Base-by-base conservation (phyloP, 2,797 vertebrate species). In the Labroides dimidiatus region DNA sequence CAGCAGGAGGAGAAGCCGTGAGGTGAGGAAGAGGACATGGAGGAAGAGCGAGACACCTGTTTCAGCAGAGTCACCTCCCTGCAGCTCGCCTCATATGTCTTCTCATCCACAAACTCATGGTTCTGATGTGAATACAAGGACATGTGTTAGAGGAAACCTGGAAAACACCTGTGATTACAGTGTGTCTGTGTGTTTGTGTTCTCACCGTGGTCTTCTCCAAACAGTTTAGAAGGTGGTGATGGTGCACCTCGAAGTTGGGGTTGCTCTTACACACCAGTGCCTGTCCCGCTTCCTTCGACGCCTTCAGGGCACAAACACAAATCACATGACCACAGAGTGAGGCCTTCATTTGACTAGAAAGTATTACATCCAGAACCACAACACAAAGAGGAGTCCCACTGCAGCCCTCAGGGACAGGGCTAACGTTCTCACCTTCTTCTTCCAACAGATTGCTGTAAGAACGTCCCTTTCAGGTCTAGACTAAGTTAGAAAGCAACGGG, bases 201-300 rank as follows among this genome's bases (percentile, higher is more conserved):
- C 96, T 96, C 94, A 98, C 98, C 92, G 97, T 99, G 56, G 97
- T 97, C 89, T 97, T 98, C 93, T 99, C 97, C 85, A 98, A 93
- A 87, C 98, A 99, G 90, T 96, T 95, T 77, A 98, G 95, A 48
- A 99, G 95, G 91, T 99, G 97, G 82, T 98, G 95, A 68, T 97
- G 97, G 36, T 98, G 96, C 9, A 94, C 93, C 84, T 97, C 96
- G 53, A 98, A 96, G 80, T 82, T 94, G 50, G 95, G 95, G 86
- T 95, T 95, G 59, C 89, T 80, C 89, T 96, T 96, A 82, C 91
- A 94, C 84, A 97, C 93, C 91, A 97, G 94, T 9, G 93, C 95
- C 64, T 96, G 94, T 60, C 96, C 96, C 4, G 96, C 96, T 78
- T 96, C 95, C 82, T 90, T 95, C 1, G 94, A 96, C 10, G 94